Conservation (phyloP, 2,113 vertebrate species). For the Onychostruthus taczanowskii region DNA sequence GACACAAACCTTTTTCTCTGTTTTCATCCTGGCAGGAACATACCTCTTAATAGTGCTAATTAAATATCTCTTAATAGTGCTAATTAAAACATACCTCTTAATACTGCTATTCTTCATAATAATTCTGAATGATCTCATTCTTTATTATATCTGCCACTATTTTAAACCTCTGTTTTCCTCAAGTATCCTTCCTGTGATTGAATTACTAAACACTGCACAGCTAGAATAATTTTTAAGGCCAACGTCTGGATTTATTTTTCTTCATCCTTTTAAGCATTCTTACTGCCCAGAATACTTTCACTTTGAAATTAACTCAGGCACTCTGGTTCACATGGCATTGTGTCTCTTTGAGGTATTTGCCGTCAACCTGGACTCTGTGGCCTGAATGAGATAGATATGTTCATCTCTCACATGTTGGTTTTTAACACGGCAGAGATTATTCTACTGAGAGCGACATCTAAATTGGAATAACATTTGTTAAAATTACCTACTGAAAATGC, state of each 20-base stretch:
- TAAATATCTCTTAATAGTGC: not conserved
- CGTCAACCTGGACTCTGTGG: not conserved
- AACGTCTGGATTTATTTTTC: not conserved
- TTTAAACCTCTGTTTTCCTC: not conserved
- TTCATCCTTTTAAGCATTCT: not conserved
- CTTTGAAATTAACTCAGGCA: not conserved
- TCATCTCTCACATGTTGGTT: not conserved
- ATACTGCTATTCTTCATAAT: not conserved
- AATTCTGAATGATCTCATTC: not conserved
- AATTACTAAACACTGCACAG: not conserved
- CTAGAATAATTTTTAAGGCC: not conserved
- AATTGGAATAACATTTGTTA: not conserved
- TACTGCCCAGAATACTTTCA: not conserved
- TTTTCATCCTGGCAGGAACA: not conserved
- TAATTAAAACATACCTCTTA: not conserved
- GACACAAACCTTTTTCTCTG: not conserved
- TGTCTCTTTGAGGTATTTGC: not conserved
- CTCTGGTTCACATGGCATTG: not conserved
- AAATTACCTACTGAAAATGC: not conserved
- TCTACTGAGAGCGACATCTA: not conserved
- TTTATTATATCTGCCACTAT: not conserved
- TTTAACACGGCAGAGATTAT: not conserved
- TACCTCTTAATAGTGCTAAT: not conserved
- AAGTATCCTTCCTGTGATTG: not conserved
- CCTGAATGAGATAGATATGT: not conserved